Evolutionary conservation across 1,140 invertebrate species (phyloP).

Genomic region (Monochamus saltuarius): DNA sequence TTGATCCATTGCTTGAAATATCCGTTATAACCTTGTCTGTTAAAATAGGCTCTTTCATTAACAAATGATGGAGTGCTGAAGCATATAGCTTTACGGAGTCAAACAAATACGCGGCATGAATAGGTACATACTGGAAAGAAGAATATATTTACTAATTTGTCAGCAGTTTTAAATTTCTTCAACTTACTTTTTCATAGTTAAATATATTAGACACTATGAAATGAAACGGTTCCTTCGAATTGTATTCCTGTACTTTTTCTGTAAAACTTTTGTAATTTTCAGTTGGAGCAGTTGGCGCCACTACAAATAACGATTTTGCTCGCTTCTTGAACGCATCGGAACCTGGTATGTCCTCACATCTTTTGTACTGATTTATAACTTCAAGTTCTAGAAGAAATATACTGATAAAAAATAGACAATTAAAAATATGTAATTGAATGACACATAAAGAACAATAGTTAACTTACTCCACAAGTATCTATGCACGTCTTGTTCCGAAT

Average conservation of each 20-base stretch:
- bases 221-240: constrained; percentile 72
- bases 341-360: constrained; percentile 61
- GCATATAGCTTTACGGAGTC: constrained; percentile 94
- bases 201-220: constrained; percentile 63
- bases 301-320: constrained; percentile 79
- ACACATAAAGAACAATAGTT: constrained; percentile 12
- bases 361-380: constrained; percentile 57
- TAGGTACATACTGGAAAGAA: constrained; percentile 76
- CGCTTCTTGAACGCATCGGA: constrained; percentile 65
- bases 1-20: constrained; percentile 74
- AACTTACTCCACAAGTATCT: constrained; percentile 89
- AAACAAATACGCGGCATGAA: constrained; percentile 94
- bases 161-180: constrained; percentile 7
- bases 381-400: constrained; percentile 53
- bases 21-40: constrained; percentile 66
- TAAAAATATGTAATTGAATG: neutral
- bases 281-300: constrained; percentile 79
- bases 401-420: neutral
- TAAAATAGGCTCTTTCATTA: constrained; percentile 56
- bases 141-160: constrained; percentile 5
- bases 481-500: constrained; percentile 70
- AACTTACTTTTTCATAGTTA: constrained; percentile 54
- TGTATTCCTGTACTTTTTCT: constrained; percentile 74
- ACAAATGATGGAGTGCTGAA: constrained; percentile 73
- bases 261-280: constrained; percentile 76